Evolutionary conservation across 1,140 invertebrate species (phyloP), one percentile per base, ranked within the genome.

Genomic region (Arctopsyche grandis): DNA sequence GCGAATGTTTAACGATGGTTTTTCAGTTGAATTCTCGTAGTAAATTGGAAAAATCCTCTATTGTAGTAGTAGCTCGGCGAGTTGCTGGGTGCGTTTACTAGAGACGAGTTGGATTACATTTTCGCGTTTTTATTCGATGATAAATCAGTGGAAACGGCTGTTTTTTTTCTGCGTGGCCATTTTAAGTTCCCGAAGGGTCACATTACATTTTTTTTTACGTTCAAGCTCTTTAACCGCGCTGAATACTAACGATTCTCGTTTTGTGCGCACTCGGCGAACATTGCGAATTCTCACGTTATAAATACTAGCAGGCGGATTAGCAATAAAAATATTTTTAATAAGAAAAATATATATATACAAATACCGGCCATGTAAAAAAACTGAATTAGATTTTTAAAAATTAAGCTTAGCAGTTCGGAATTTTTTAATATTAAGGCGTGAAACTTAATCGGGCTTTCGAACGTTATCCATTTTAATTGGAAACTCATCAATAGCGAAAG

Each of bases 171-270:
- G 43, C 44, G 29, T 48, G 69, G 44, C 12, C 69, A 16, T 29
- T 48, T 46, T n/a, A 21, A 44, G 69, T 43, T 73, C 43, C 69
- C 69, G 38, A 48, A 73, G 69, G 69, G 38, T 48, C 69, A 48
- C 38, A 73, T 73, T 73, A 73, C 69, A 43, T 73, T 73, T 73
- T 73, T 73, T 60, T 60, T 60, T 60, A 60, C 56, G 56, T 60
- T 60, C 56, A 16, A 19, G 56, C 56, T 60, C 16, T 60, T 60
- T 60, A 60, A 21, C n/a, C 66, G 29, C 29, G 29, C 66, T 38
- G 66, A 69, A 43, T 69, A 43, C 29, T 69, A 69, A 69, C 66
- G 66, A 69, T 69, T 38, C 22, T 38, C 66, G 29, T 60, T 56
- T 21, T 21, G 16, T 21, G 56, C 56, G 9, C 21, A 60, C 12